A percentile compares a stretch with the other conserved stretches of the same genome.
These are phyloP conservation scores for Caenorhabditis latens DNA, from an alignment of 1,140 invertebrate species.

Conservation along the genomic window DNA sequence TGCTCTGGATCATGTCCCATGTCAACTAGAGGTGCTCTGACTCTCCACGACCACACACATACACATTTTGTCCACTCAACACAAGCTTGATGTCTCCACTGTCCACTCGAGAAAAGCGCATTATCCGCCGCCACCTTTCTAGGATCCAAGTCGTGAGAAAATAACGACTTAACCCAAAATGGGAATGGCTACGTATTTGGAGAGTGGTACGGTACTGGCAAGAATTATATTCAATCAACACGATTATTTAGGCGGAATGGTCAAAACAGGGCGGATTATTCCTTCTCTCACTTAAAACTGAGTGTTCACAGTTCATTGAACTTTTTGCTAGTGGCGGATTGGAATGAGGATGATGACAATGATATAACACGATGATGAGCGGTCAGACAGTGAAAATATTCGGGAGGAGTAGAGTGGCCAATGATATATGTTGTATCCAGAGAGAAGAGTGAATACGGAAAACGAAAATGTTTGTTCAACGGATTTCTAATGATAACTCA, in stretches of 20 bases:
- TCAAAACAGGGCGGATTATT: constrained; percentile 35
- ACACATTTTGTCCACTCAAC: constrained; percentile 23
- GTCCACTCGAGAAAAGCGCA: constrained; percentile 52
- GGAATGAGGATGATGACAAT: background rate
- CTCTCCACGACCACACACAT: background rate
- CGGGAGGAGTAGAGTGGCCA: background rate
- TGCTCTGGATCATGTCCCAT: constrained; percentile 16
- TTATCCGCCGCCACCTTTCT: constrained; percentile 51
- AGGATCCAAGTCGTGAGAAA: constrained; percentile 47
- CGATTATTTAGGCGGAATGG: background rate
- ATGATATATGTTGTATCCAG: constrained; percentile 6
- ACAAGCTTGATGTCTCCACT: constrained; percentile 38
- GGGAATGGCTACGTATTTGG: background rate
- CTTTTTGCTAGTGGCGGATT: background rate
- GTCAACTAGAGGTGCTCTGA: background rate
- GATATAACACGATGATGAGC: constrained; percentile 9
- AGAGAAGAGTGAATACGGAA: background rate
- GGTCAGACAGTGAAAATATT: constrained; percentile 27
- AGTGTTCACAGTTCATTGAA: constrained; percentile 36
- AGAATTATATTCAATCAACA: no score
- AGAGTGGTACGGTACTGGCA: no score
- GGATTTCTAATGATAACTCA: constrained; percentile 9
- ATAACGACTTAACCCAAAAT: constrained; percentile 20
- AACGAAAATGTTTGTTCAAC: constrained; percentile 29
- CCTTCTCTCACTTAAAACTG: background rate